Conservation (phyloP, 2,113 vertebrate species). For the Phainopepla nitens region DNA sequence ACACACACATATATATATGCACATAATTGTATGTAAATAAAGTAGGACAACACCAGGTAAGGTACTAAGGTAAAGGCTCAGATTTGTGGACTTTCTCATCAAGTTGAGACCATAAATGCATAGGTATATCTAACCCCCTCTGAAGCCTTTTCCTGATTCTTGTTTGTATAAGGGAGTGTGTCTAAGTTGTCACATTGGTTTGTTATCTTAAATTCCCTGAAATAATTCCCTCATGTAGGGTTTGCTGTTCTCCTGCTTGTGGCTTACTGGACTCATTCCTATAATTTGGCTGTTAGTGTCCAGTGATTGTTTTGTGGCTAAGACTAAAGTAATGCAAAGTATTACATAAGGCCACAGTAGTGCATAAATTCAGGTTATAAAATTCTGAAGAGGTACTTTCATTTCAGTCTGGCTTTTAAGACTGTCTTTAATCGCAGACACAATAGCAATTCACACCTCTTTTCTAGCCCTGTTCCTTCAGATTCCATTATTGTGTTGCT, state of each 20-base stretch:
- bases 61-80: background rate
- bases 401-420: background rate
- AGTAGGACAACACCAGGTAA: background rate
- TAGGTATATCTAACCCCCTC: background rate
- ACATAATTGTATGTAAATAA: background rate
- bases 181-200: background rate
- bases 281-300: background rate
- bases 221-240: background rate
- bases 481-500: background rate
- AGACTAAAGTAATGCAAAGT: background rate
- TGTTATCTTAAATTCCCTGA: background rate
- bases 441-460: background rate
- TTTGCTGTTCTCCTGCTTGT: background rate
- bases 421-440: background rate
- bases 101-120: background rate
- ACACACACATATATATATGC: rapidly evolving
- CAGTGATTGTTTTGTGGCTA: background rate
- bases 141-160: background rate
- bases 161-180: background rate
- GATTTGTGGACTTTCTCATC: background rate
- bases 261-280: background rate
- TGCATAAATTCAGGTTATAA: background rate
- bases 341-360: background rate
- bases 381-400: background rate
- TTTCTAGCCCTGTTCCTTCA: background rate